phyloP scores from a whole-genome alignment of 2,888 invertebrate genomes.

The Papilio protenor region DNA sequence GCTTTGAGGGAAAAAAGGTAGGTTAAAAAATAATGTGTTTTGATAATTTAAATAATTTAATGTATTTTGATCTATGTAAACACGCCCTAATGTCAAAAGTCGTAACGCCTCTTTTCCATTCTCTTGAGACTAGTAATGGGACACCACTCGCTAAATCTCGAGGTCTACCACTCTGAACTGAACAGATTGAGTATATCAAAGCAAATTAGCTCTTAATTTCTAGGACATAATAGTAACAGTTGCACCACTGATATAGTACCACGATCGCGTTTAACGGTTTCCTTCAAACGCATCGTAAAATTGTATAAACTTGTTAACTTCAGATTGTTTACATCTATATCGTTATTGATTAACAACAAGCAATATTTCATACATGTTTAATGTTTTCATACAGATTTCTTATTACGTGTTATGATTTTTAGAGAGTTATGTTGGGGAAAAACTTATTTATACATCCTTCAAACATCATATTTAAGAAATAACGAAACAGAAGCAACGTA shows the following conservation, averaged over 20 bases:
- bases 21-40: neutral
- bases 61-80: neutral
- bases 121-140: conserved; percentile 28
- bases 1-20: neutral
- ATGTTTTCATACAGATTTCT: conserved; percentile 15
- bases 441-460: neutral
- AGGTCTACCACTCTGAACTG: conserved; percentile 32
- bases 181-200: neutral
- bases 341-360: conserved; percentile 35
- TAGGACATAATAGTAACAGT: neutral
- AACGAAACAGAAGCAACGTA: neutral
- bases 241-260: neutral
- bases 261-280: conserved; percentile 14
- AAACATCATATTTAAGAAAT: neutral
- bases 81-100: conserved; percentile 2
- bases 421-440: neutral
- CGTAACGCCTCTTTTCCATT: conserved; percentile 13
- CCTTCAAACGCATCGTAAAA: conserved; percentile 29
- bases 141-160: conserved; percentile 36
- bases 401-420: conserved; percentile 11
- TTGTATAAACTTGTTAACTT: conserved; percentile 18
- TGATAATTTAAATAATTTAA: too few relatives aligned
- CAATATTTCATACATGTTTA: conserved; percentile 13
- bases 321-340: conserved; percentile 17
- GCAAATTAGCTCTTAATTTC: neutral